These are phyloP conservation scores for Delphinapterus leucas DNA, from an alignment of 2,113 vertebrate species.

Conservation along the genomic window DNA sequence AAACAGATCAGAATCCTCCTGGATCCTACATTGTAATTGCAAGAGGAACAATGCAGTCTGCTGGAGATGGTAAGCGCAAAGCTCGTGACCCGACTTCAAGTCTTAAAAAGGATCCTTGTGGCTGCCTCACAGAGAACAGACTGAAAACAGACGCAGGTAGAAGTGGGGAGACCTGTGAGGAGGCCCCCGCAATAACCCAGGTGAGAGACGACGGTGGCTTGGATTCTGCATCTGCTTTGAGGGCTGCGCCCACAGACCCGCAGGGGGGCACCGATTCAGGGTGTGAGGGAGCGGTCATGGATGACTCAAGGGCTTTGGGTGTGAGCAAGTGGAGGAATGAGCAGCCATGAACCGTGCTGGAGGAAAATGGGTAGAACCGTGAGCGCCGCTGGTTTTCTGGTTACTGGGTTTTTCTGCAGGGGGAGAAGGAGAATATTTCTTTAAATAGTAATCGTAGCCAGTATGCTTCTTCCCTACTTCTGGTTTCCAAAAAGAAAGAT, in stretches of 20 bases:
- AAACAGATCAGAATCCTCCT: neutral
- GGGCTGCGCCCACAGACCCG: neutral
- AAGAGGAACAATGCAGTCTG: rapidly evolving
- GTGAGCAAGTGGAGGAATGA: neutral
- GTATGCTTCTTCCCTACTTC: neutral
- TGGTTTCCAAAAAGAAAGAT: neutral
- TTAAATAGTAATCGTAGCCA: neutral
- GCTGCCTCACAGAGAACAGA: neutral
- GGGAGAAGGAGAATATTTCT: neutral
- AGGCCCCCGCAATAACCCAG: neutral
- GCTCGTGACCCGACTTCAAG: neutral
- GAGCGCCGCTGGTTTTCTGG: rapidly evolving
- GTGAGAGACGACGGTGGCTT: neutral
- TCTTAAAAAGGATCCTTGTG: neutral
- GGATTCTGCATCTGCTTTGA: neutral
- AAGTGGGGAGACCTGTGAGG: neutral
- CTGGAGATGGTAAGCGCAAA: rapidly evolving
- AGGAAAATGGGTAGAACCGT: neutral
- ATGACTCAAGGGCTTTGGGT: neutral
- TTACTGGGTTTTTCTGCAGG: neutral
- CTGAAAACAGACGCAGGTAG: neutral
- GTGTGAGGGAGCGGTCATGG: neutral
- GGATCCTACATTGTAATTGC: neutral
- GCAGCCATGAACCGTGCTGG: neutral
- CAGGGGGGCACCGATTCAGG: neutral